Base-by-base conservation (phyloP, 2,888 invertebrate species). In the Zele albiditarsus region DNA sequence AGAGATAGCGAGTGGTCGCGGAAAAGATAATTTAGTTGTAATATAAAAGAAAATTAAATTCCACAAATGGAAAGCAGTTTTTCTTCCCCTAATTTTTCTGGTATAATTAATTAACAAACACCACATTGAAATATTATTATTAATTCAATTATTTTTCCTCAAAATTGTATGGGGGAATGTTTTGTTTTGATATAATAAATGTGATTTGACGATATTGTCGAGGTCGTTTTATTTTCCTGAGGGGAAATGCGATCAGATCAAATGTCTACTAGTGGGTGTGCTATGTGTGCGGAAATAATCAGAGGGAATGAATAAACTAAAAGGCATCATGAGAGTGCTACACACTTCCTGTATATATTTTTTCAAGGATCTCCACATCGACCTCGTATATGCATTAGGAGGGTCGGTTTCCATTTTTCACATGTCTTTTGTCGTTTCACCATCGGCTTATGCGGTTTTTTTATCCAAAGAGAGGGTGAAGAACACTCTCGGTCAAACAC, bases 231-330 rank as follows among this genome's bases (percentile, higher is more conserved):
- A 46, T 46, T 53, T 6, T 53, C 6, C 53, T 8, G n/a, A 8
- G 20, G 53, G 53, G 20, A 23, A 23, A 53, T 23, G 71, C 33
- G 62, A 28, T 23, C 27, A n/a, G n/a, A 53, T 70, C 57, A 70
- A 77, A 75, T 77, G 75, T 71, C 31, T 8, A 38, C 38, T 8
- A 38, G 38, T 38, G 38, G 38, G 38, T 38, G 38, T 38, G 38
- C 12, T 38, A 38, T 38, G 12, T 38, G 38, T 38, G 38, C 1
- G 38, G 77, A 73, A 76, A 62, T 76, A n/a, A 53, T n/a, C 46
- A 3, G n/a, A n/a, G 3, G 16, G n/a, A 46, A 46, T 46, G 3
- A 5, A 46, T 27, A 23, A 58, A 58, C 2, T 58, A 12, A 58
- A 12, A 58, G 57, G 23, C 57, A 20, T 58, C 57, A n/a, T 46